Percentiles rank a stretch among this genome's conserved stretches.
These are phyloP conservation scores for Amphimedon queenslandica DNA, from an alignment of 37 sponge, comb jelly and placozoan species.

Conservation along the genomic window DNA sequence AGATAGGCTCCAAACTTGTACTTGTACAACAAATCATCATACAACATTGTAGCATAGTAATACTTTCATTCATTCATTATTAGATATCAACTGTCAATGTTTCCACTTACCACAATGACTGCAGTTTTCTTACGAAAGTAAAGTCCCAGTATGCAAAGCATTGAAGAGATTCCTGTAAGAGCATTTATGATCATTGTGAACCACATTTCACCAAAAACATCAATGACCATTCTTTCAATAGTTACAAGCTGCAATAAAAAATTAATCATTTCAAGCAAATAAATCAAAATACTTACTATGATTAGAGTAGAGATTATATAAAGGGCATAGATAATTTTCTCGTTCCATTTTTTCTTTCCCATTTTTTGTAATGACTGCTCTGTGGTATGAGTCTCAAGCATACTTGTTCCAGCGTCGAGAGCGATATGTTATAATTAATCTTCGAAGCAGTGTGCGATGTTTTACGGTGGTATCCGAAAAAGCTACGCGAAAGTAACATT, in stretches of 20 bases:
- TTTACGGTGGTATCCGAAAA: no score
- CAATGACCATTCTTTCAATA: slow-evolving; percentile 58
- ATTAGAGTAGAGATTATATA: slow-evolving; percentile 6
- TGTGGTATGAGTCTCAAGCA: neutral
- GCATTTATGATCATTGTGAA: slow-evolving; percentile 39
- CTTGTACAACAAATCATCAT: neutral
- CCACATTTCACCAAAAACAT: slow-evolving; percentile 71
- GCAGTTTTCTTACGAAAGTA: slow-evolving; percentile 23
- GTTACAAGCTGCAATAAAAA: slow-evolving; percentile 25
- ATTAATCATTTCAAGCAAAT: no score
- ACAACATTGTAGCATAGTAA: neutral
- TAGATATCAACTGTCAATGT: no score
- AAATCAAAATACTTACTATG: slow-evolving; percentile 38
- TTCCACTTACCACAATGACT: slow-evolving; percentile 39
- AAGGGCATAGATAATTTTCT: neutral
- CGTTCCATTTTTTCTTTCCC: neutral
- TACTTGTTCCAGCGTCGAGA: no score
- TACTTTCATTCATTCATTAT: neutral
- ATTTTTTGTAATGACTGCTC: neutral
- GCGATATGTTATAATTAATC: no score
- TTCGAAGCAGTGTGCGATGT: no score
- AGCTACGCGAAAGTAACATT: no score
- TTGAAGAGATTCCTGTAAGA: slow-evolving; percentile 12
- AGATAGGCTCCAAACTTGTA: no score
- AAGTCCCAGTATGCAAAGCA: slow-evolving; percentile 38